Conservation (phyloP, 2,797 vertebrate genomes). For the Platyrinchus mystaceus region DNA sequence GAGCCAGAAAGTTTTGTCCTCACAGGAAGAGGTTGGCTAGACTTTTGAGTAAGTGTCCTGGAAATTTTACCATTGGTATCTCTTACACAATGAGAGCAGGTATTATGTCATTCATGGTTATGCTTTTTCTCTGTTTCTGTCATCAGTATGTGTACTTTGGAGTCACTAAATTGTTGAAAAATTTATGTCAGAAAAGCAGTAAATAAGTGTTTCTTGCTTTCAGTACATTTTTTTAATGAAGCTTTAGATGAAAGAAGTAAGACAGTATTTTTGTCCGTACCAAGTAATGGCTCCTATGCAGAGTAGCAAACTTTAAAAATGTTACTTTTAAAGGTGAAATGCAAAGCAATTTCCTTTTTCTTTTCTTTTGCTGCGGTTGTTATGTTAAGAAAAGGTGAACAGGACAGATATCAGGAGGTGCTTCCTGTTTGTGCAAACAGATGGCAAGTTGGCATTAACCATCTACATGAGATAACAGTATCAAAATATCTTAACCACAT, state of each 20-base stretch:
- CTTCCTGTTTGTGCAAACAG: constrained; percentile 76
- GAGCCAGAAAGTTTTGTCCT: background rate
- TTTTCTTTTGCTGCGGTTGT: constrained; percentile 45
- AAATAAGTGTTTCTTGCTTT: background rate
- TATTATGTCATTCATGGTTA: background rate
- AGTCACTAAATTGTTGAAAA: background rate
- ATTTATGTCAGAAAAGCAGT: background rate
- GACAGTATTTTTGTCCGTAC: background rate
- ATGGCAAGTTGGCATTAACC: constrained; percentile 36
- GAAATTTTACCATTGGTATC: background rate
- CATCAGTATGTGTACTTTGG: background rate
- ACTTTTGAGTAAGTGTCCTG: background rate
- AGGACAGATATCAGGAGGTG: constrained; percentile 59
- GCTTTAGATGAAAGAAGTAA: background rate
- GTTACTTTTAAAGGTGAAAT: constrained; percentile 30
- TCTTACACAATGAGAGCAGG: background rate
- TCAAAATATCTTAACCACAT: constrained; percentile 56
- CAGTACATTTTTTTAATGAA: background rate
- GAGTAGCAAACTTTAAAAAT: background rate
- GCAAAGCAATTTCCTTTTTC: constrained; percentile 66
- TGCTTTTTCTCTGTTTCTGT: background rate
- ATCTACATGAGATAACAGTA: background rate
- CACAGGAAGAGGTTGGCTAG: background rate
- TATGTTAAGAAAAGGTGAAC: constrained; percentile 69
- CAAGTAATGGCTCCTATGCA: background rate